Evolutionary conservation across 2,888 invertebrate genomes (phyloP).

Genomic region (Aelia acuminata): DNA sequence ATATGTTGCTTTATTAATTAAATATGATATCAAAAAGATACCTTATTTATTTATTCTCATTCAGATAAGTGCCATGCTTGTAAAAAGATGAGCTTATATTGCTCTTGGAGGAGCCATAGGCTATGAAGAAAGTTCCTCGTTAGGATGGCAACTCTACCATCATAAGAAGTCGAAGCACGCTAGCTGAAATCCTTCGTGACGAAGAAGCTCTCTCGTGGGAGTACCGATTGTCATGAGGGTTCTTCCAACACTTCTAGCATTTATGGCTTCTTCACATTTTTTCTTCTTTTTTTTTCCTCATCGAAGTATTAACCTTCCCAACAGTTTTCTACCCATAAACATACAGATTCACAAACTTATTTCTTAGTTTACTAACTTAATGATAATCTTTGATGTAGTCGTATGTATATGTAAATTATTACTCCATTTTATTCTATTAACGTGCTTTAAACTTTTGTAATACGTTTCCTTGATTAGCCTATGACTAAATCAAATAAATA

Average conservation of each 20-base stretch:
- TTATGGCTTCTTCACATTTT: conserved; percentile 2
- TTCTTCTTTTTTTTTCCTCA: not conserved
- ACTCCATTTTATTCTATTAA: no score
- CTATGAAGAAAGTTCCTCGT: conserved; percentile 27
- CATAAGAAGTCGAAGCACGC: not conserved
- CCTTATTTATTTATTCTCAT: no score
- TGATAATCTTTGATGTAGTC: not conserved
- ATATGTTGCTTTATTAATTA: no score
- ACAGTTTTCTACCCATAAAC: not conserved
- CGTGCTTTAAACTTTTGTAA: no score
- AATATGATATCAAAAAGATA: no score
- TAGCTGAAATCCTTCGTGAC: conserved; percentile 6
- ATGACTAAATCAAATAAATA: not conserved
- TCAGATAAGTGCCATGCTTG: no score
- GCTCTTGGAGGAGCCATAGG: not conserved
- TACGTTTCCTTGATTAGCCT: not conserved
- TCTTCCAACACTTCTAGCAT: not conserved
- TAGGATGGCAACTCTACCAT: not conserved
- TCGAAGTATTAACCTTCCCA: not conserved
- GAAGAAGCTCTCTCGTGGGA: not conserved
- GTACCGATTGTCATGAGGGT: not conserved
- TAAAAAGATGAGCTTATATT: no score
- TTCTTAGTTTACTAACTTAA: not conserved
- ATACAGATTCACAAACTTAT: not conserved
- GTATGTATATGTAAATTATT: no score